Conservation (phyloP, 2,113 vertebrate species). For the Cheirogaleus medius region DNA sequence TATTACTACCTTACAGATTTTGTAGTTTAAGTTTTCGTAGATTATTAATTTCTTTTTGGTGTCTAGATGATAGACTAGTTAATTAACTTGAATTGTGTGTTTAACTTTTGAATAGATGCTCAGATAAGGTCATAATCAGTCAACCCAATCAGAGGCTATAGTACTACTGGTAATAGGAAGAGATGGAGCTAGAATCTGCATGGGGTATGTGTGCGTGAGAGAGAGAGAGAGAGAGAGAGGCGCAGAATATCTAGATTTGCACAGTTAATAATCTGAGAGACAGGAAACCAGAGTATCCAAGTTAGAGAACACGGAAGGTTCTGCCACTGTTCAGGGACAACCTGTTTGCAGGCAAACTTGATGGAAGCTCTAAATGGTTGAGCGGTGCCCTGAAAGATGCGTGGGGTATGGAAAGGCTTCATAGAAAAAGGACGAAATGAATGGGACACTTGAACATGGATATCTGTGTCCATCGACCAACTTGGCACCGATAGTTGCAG, state of each 20-base stretch:
- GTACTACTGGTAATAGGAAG: no score
- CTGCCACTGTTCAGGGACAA: background rate
- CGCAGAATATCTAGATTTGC: no score
- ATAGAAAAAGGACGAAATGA: background rate
- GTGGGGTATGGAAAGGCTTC: background rate
- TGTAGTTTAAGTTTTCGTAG: background rate
- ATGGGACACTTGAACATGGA: no score
- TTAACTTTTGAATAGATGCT: background rate
- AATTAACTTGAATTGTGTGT: background rate
- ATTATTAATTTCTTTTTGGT: background rate
- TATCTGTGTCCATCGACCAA: fast-evolving
- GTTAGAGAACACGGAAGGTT: background rate
- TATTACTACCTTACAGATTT: background rate
- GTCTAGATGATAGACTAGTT: background rate
- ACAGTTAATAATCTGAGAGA: background rate
- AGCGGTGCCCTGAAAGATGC: background rate
- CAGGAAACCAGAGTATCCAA: background rate
- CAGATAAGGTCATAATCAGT: background rate
- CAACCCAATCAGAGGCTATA: background rate
- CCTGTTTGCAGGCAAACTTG: background rate
- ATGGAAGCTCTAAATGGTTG: background rate
- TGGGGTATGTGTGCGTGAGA: no score
- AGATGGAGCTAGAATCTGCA: no score
- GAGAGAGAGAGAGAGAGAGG: no score
- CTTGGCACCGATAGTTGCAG: background rate